Conservation (phyloP, 2,797 vertebrate species). For the Clarias platycephalus region DNA sequence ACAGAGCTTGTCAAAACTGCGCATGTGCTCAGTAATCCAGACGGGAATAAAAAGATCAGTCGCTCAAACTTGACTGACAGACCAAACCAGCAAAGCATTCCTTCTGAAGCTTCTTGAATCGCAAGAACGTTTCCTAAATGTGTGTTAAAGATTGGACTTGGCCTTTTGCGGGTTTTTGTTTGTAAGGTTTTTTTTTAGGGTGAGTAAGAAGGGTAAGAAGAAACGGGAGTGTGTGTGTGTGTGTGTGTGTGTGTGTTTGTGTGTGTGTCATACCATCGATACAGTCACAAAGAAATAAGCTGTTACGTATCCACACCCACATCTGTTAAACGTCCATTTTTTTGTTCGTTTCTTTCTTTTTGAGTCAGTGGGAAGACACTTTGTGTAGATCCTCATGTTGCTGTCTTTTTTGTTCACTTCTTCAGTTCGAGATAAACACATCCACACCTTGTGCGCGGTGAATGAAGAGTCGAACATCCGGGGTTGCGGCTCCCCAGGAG, state of each 20-base stretch:
- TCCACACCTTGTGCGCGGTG: neutral
- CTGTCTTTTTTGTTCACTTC: neutral
- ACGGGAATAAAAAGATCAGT: slow-evolving; percentile 19
- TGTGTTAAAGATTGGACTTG: neutral
- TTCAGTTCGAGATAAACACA: neutral
- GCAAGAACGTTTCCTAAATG: neutral
- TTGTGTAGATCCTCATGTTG: neutral
- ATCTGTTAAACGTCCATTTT: neutral
- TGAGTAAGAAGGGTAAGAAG: neutral
- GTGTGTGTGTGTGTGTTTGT: neutral
- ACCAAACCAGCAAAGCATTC: neutral
- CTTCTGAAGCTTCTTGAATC: neutral
- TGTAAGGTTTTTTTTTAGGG: neutral
- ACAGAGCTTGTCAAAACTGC: slow-evolving; percentile 41
- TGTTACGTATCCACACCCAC: neutral
- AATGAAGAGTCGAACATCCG: neutral
- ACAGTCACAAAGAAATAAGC: slow-evolving; percentile 8
- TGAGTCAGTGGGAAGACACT: neutral
- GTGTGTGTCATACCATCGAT: slow-evolving; percentile 2
- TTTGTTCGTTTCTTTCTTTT: neutral
- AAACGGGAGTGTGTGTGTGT: neutral
- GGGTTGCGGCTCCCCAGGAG: slow-evolving; percentile 5
- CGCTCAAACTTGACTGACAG: slow-evolving; percentile 5
- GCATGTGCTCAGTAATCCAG: slow-evolving; percentile 32
- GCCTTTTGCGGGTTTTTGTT: neutral